These are phyloP conservation scores for Drosophila monieri DNA, from an alignment of 2,888 invertebrate species.

Conservation along the genomic window DNA sequence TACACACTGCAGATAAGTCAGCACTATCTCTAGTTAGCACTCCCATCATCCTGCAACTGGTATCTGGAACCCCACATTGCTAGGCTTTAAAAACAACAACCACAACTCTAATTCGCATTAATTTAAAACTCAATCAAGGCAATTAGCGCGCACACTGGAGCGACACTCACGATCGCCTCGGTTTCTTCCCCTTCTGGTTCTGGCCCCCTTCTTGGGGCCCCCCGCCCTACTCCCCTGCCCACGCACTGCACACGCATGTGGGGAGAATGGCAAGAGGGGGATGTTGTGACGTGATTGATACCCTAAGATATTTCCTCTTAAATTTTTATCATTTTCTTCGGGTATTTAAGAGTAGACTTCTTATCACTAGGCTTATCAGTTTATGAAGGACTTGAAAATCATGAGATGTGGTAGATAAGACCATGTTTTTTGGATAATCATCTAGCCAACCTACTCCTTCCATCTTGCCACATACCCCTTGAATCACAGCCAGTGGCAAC, in stretches of 20 bases:
- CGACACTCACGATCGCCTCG: constrained; percentile 46
- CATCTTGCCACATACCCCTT: neutral
- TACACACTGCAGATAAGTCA: constrained; percentile 1
- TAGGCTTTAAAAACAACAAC: constrained; percentile 58
- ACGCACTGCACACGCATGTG: constrained; percentile 11
- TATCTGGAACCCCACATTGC: constrained; percentile 37
- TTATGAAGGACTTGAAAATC: neutral
- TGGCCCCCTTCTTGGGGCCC: constrained; percentile 3
- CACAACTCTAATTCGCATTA: constrained; percentile 75
- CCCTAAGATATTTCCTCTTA: constrained; percentile 8
- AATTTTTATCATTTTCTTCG: neutral
- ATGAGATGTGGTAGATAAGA: too few relatives aligned
- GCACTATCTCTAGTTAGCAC: neutral
- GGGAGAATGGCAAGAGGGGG: neutral
- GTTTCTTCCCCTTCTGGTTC: constrained; percentile 19
- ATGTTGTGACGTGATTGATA: constrained; percentile 33
- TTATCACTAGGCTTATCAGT: neutral
- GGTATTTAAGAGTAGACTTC: neutral
- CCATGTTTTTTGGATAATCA: neutral
- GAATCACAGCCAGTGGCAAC: constrained; percentile 63
- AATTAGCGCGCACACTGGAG: constrained; percentile 72
- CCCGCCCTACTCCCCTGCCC: constrained; percentile 15
- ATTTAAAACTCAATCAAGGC: constrained; percentile 80
- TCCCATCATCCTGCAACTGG: constrained; percentile 19
- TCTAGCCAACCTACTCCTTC: neutral